Base-by-base conservation (phyloP, 2,888 invertebrate species). In the Acanthosepion esculentum region DNA sequence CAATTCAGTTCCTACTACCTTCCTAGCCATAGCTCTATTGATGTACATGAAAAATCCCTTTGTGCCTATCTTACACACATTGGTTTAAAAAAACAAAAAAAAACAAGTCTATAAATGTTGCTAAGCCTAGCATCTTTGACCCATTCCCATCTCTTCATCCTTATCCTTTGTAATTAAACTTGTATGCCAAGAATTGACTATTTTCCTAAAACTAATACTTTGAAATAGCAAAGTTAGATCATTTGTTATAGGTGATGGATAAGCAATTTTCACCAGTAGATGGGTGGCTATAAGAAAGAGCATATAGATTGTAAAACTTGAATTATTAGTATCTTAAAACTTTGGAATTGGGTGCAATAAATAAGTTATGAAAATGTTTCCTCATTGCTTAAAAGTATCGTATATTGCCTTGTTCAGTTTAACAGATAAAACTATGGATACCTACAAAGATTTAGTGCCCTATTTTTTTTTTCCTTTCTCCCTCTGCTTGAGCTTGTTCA, bases 1-100 rank as follows among this genome's bases (percentile, higher is more conserved):
- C 78, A 78, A n/a, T 78, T 78, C 78, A 78, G 78, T 78, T n/a
- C n/a, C 78, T 78, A 78, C 78, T 78, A 78, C n/a, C 78, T 78
- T 78, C n/a, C 78, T n/a, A 78, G n/a, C 78, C 78, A 78, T 78
- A 78, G 78, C 33, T 78, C n/a, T 15, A 78, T 78, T 8, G n/a
- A n/a, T 78, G 78, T 33, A 78, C n/a, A 78, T n/a, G 15, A 78
- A 78, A 78, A 78, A 15, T 12, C n/a, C n/a, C n/a, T 78, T n/a
- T 78, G n/a, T 78, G 78, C 78, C 78, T 78, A 78, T 78, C 20
- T 59, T 59, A 26, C 59, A 59, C 29, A 78, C n/a, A 78, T n/a
- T 15, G 15, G 10, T 12, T 78, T 0, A 33, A n/a, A 33, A n/a
- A 33, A n/a, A 12, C 15, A 33, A 33, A 29, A 78, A 29, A 78